Evolutionary conservation across 2,113 vertebrate species (phyloP).

Genomic region (Apteryx mantelli): DNA sequence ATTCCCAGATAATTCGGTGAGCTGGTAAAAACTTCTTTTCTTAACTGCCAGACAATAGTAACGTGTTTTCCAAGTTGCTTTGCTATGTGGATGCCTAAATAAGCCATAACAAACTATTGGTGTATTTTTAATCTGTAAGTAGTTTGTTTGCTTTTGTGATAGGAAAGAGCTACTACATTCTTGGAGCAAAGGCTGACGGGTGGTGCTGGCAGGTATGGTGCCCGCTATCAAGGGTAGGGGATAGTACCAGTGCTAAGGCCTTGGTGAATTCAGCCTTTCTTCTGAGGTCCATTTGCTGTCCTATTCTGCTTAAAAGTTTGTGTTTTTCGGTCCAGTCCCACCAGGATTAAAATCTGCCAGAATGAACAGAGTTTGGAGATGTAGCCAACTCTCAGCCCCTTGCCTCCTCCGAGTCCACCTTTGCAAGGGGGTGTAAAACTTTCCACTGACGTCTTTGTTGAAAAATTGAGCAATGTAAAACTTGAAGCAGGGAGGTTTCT

Average conservation of each 20-base stretch:
- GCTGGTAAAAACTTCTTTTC: neutral
- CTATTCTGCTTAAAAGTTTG: neutral
- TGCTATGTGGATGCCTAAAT: neutral
- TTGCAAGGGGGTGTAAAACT: neutral
- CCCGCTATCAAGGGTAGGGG: rapidly evolving
- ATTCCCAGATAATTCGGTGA: neutral
- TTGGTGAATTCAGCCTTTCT: neutral
- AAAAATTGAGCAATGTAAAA: neutral
- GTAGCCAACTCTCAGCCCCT: neutral
- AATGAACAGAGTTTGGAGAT: neutral
- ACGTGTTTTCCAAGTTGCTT: neutral
- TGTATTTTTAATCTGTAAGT: neutral
- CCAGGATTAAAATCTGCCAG: neutral
- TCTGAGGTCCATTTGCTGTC: neutral
- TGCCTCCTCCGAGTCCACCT: neutral
- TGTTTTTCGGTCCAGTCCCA: neutral
- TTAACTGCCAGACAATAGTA: slow-evolving; percentile 7
- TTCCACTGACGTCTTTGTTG: neutral
- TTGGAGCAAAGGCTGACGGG: neutral
- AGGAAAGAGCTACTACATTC: rapidly evolving
- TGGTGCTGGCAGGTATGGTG: neutral
- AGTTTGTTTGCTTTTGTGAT: neutral
- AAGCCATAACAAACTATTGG: neutral
- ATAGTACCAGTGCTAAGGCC: rapidly evolving
- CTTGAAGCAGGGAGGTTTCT: neutral